phyloP scores from a whole-genome alignment of 2,113 vertebrate genomes.

The Gymnobelideus leadbeateri region DNA sequence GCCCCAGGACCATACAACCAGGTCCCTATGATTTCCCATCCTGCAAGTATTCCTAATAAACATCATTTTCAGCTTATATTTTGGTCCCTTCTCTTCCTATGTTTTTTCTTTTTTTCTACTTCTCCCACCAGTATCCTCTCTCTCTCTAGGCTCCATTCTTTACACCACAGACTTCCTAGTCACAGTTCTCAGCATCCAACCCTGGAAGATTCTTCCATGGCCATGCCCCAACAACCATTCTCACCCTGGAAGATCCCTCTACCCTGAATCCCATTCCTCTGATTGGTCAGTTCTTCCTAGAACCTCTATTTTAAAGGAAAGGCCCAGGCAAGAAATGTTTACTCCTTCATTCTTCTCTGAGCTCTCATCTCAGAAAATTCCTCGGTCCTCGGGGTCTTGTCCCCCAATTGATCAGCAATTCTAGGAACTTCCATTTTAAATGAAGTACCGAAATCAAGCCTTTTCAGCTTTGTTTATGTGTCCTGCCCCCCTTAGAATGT shows the following conservation, averaged over 20 bases:
- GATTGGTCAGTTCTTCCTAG: background rate
- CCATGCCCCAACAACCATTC: background rate
- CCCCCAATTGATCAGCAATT: background rate
- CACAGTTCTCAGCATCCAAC: background rate
- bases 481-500: background rate
- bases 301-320: background rate
- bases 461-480: background rate
- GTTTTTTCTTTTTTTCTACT: background rate
- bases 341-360: background rate
- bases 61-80: background rate
- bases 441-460: background rate
- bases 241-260: background rate
- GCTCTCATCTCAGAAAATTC: background rate
- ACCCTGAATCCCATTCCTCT: background rate
- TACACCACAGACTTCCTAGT: background rate
- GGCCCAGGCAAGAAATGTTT: background rate
- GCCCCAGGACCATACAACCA: too few species aligned
- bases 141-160: background rate
- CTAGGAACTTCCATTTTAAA: background rate
- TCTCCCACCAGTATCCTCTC: background rate
- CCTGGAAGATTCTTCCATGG: background rate
- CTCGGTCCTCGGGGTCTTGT: background rate
- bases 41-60: background rate
- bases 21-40: background rate
- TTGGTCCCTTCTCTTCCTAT: background rate